These are phyloP conservation scores for Apostichopus leukothele DNA, from an alignment of 53 echinoderm and acorn worm genomes.

Conservation along the genomic window DNA sequence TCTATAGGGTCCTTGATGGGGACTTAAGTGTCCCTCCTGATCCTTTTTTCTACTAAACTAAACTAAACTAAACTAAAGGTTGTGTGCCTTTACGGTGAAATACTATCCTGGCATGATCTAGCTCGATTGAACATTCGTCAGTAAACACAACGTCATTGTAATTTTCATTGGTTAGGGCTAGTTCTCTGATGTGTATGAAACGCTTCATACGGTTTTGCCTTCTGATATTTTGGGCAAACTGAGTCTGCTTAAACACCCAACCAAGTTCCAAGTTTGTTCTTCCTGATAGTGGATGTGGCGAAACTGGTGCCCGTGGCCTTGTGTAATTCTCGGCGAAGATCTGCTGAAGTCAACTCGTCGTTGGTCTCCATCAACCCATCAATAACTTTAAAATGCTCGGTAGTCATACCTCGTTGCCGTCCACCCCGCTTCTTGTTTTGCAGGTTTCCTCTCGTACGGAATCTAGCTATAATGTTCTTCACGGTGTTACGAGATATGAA, in stretches of 20 bases:
- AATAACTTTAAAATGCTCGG: background rate
- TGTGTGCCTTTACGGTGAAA: background rate
- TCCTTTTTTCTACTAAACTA: too few relatives aligned
- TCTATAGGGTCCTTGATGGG: too few relatives aligned
- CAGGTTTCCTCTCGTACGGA: background rate
- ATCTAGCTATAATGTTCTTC: background rate
- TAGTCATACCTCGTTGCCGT: background rate
- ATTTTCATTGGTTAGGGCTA: background rate
- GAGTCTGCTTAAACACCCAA: background rate
- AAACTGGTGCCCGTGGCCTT: background rate
- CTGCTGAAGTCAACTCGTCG: background rate
- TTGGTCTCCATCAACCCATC: background rate
- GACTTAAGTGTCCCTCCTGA: too few relatives aligned
- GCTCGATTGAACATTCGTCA: slow-evolving; percentile 23
- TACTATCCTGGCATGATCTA: slow-evolving; percentile 27
- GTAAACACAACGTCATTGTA: slow-evolving; percentile 46
- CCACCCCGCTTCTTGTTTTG: background rate
- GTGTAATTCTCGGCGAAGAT: background rate
- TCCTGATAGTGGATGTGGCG: background rate
- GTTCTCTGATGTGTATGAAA: slow-evolving; percentile 5
- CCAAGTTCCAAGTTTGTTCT: background rate
- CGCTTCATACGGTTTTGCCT: background rate
- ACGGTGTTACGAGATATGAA: background rate
- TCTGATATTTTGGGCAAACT: background rate
- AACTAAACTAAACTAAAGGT: too few relatives aligned